Base-by-base conservation (phyloP, 1,140 invertebrate species). In the Drosophila subobscura region DNA sequence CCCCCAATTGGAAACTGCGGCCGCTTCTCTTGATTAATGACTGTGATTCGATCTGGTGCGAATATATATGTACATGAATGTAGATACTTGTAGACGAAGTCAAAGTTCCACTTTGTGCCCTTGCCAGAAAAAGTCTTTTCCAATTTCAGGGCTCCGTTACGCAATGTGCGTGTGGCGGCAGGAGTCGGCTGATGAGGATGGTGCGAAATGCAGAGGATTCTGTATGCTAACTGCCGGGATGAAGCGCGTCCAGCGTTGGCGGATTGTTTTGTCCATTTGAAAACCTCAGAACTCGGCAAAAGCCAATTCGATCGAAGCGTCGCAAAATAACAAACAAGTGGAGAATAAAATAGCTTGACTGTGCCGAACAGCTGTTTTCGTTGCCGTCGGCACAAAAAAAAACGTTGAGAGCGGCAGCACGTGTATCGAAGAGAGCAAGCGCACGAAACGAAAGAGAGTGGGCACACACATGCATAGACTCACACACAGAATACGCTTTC, bases 251-350 rank as follows among this genome's bases (percentile, higher is more conserved):
- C 59, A 72, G 52, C 42, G 64, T 52, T 42, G 27, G 8, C 3
- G 29, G 50, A 63, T 63, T 73, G 40, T 37, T 42, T 61, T 10
- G 46, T 52, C 59, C 71, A 74, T 74, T 73, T 74, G 70, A 65
- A 27, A 12, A 46, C 23, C 10, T 10, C 10, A 23, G 49, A 59
- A 45, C 16, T 29, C 16, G 40, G 51, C 10, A 10, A 37, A 37
- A 37, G 33, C 33, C 33, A 56, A 50, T 56, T 55, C 14, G 55
- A 41, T 54, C 14, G 22, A 50, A 42, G 42, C 59, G 22, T 22
- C 29, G 23, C 46, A 56, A 59, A 44, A 40, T 47, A 47, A 47
- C 45, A 47, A 71, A 45, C 23, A 33, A 42, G 23, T 10, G 14
- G n/a, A 60, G 45, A 65, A 60, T 42, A 42, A 23, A 56, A 51